Evolutionary conservation across 2,888 invertebrate genomes (phyloP).

Genomic region (Diogma glabrata): DNA sequence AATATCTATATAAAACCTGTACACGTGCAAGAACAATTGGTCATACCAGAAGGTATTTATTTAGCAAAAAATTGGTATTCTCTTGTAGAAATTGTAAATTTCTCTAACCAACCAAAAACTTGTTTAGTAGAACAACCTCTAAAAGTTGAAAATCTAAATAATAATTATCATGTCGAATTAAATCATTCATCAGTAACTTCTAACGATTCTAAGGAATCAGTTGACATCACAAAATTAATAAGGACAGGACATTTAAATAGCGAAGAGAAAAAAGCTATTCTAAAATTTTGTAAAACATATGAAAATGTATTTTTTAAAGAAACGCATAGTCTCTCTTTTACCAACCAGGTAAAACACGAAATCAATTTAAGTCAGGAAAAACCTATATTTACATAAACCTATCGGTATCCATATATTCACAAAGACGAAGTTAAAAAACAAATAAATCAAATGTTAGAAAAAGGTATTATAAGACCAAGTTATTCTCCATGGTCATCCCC

Average conservation of each 20-base stretch:
- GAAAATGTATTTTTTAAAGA: conserved; percentile 3
- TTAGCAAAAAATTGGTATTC: conserved; percentile 13
- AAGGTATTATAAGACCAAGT: no score
- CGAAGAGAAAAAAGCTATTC: conserved; percentile 16
- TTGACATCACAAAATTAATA: background rate
- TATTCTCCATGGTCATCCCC: conserved; percentile 22
- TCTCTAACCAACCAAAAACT: conserved; percentile 1
- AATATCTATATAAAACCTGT: conserved; percentile 13
- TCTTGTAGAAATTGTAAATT: conserved; percentile 14
- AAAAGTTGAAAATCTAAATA: conserved; percentile 5
- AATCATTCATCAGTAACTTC: no score
- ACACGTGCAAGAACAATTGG: conserved; percentile 11
- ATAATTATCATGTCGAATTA: background rate
- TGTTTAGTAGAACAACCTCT: conserved; percentile 15
- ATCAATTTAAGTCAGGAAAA: background rate
- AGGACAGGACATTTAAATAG: conserved; percentile 15
- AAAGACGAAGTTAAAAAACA: background rate
- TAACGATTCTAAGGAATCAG: background rate
- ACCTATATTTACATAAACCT: background rate
- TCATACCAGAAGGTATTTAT: conserved; percentile 15
- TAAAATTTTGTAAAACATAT: conserved; percentile 16
- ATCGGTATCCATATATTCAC: background rate
- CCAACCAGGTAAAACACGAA: background rate
- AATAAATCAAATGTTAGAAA: no score
- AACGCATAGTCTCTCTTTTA: background rate